phyloP scores from a whole-genome alignment of 2,797 vertebrate species.

The Naso thynnoides region DNA sequence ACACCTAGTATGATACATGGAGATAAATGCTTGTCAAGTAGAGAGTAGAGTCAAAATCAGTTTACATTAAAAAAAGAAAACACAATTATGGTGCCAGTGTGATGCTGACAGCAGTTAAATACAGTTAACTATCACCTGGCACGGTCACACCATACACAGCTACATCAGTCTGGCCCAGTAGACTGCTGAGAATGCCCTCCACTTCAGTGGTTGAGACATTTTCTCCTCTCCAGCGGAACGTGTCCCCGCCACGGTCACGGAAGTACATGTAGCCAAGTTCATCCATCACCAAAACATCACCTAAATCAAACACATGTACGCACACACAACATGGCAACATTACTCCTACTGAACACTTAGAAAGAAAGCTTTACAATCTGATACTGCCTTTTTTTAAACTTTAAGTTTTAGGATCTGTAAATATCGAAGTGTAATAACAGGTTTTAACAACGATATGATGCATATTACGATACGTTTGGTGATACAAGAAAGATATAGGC shows the following conservation, averaged over 20 bases:
- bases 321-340: not conserved
- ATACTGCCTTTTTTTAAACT: not conserved
- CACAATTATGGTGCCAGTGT: not conserved
- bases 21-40: conserved; percentile 5
- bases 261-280: conserved; percentile 96
- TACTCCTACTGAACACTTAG: not conserved
- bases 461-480: no score
- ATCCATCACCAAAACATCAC: conserved; percentile 94
- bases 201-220: conserved; percentile 94
- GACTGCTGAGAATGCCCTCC: conserved; percentile 88
- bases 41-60: not conserved
- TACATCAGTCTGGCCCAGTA: conserved; percentile 90
- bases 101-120: not conserved
- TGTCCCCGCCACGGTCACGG: conserved; percentile 91
- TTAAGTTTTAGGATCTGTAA: not conserved
- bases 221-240: conserved; percentile 94
- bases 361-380: not conserved
- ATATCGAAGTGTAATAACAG: no score
- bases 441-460: no score
- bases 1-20: conserved; percentile 81
- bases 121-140: conserved; percentile 80
- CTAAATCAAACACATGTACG: conserved; percentile 64
- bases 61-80: not conserved
- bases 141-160: conserved; percentile 91
- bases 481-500: no score